Evolutionary conservation across 2,888 invertebrate genomes (phyloP).

Genomic region (Hesperia comma): DNA sequence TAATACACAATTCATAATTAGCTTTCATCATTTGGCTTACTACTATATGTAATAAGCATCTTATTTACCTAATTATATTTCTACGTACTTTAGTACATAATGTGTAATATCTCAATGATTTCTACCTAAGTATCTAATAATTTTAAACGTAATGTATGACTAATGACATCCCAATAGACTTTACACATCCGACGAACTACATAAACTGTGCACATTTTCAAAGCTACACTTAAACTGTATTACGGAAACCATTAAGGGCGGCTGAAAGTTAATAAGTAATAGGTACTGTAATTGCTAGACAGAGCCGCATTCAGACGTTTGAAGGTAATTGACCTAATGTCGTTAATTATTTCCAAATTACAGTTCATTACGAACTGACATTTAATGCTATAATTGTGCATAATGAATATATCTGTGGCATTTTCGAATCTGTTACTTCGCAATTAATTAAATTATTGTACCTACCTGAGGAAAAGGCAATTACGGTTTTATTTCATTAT

Average conservation of each 20-base stretch:
- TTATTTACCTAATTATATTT: too few species aligned
- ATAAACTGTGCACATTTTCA: constrained; percentile 50
- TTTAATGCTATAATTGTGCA: not conserved
- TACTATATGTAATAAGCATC: too few species aligned
- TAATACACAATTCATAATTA: too few species aligned
- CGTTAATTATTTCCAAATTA: not conserved
- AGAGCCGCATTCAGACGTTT: constrained; percentile 51
- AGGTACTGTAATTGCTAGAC: constrained; percentile 65
- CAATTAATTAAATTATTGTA: not conserved
- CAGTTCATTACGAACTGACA: not conserved
- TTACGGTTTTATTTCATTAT: not conserved
- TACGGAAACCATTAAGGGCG: constrained; percentile 70
- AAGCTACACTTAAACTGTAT: constrained; percentile 60
- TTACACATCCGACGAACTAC: constrained; percentile 4
- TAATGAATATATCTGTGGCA: not conserved
- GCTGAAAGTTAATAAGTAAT: constrained; percentile 73
- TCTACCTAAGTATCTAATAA: too few species aligned
- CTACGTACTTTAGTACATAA: too few species aligned
- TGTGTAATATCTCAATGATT: too few species aligned
- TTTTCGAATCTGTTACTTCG: not conserved
- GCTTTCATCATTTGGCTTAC: too few species aligned
- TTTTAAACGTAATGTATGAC: too few species aligned
- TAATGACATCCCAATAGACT: not conserved
- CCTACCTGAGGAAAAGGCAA: not conserved
- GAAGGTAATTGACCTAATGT: constrained; percentile 1